phyloP scores from a whole-genome alignment of 2,113 vertebrate genomes.

The Dipodomys stephensi region DNA sequence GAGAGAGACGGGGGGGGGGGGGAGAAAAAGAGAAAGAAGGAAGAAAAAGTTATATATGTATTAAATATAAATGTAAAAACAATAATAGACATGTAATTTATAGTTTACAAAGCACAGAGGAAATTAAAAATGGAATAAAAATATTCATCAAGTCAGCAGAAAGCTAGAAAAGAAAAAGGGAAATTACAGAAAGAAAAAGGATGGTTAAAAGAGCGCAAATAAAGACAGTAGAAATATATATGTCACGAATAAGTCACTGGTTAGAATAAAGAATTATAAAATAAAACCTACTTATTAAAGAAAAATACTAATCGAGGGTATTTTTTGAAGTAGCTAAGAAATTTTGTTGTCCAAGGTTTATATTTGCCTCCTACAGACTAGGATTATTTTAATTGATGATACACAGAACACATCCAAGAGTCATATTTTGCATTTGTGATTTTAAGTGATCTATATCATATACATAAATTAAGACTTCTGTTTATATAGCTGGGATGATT shows the following conservation, averaged over 20 bases:
- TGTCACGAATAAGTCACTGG: not conserved
- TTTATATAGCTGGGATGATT: not conserved
- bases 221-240: not conserved
- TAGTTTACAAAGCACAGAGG: slow-evolving; percentile 14
- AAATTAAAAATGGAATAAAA: slow-evolving; percentile 53
- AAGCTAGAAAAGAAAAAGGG: slow-evolving; percentile 30
- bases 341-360: slow-evolving; percentile 49
- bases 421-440: slow-evolving; percentile 52
- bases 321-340: slow-evolving; percentile 25
- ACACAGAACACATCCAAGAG: slow-evolving; percentile 35
- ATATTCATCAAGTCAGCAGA: not conserved
- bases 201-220: slow-evolving; percentile 14
- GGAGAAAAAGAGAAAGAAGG: not conserved
- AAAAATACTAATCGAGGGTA: not conserved
- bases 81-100: slow-evolving; percentile 34
- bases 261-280: slow-evolving; percentile 41
- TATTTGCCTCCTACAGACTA: slow-evolving; percentile 38
- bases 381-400: slow-evolving; percentile 36
- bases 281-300: slow-evolving; percentile 44
- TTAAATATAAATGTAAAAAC: not conserved
- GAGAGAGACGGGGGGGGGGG: no score
- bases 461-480: slow-evolving; percentile 31
- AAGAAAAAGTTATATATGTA: slow-evolving; percentile 3
- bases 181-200: slow-evolving; percentile 6
- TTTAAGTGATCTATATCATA: slow-evolving; percentile 38